Percentiles rank a stretch among this genome's conserved stretches.
Evolutionary conservation across 1,140 invertebrate species (phyloP).

Genomic region (Archivesica marissinica): DNA sequence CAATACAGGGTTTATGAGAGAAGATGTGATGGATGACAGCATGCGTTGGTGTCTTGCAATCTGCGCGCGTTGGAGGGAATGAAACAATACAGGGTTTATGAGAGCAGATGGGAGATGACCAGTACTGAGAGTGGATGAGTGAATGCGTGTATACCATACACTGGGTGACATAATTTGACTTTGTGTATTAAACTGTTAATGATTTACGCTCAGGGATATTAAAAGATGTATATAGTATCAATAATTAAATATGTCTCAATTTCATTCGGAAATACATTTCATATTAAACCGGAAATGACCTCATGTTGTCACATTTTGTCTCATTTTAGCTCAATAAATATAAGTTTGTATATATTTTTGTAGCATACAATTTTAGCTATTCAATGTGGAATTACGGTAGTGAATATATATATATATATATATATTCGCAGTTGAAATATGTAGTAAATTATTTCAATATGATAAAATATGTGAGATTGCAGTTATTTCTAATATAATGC

Average conservation of each 20-base stretch:
- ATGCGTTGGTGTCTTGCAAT: neutral
- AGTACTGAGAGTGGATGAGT: neutral
- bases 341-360: too few relatives aligned
- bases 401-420: too few relatives aligned
- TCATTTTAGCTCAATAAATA: neutral
- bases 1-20: too few relatives aligned
- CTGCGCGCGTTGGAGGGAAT: neutral
- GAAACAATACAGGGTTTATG: conserved; percentile 3
- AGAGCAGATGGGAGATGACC: neutral
- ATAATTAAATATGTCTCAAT: conserved; percentile 25
- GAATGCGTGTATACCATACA: neutral
- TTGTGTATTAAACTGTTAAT: conserved; percentile 9
- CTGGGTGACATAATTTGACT: neutral
- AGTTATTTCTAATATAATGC: too few relatives aligned
- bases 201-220: conserved; percentile 17
- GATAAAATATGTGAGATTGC: too few relatives aligned
- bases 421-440: too few relatives aligned
- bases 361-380: too few relatives aligned
- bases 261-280: neutral
- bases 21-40: too few relatives aligned
- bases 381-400: too few relatives aligned
- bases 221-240: neutral
- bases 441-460: too few relatives aligned
- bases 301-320: neutral
- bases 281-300: neutral